Evolutionary conservation across 1,140 invertebrate genomes (phyloP).

Genomic region (Cyclargus thomasi): DNA sequence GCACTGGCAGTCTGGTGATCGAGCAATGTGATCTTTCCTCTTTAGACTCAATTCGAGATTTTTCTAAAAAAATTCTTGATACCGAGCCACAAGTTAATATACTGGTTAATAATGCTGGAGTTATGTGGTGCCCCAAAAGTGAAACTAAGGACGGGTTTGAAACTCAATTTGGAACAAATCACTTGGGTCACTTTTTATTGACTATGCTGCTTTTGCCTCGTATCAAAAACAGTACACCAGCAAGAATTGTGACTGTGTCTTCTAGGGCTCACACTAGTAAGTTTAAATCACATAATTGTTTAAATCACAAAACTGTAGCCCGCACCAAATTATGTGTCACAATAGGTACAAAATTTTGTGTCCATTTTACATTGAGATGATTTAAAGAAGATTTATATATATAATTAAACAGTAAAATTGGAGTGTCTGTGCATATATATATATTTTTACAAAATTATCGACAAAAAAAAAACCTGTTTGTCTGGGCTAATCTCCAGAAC

Average conservation of each 20-base stretch:
- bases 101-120: conserved; percentile 88
- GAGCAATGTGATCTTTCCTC: conserved; percentile 83
- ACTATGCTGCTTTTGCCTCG: conserved; percentile 85
- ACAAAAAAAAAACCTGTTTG: too few relatives aligned
- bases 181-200: conserved; percentile 89
- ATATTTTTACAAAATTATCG: too few relatives aligned
- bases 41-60: conserved; percentile 82
- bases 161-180: conserved; percentile 87
- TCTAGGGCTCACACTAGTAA: conserved; percentile 71
- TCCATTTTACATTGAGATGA: too few relatives aligned
- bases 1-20: conserved; percentile 76
- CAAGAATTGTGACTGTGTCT: conserved; percentile 77
- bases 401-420: too few relatives aligned
- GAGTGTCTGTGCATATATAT: too few relatives aligned
- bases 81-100: conserved; percentile 80
- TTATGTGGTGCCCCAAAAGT: conserved; percentile 82
- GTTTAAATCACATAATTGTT: too few relatives aligned
- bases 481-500: too few relatives aligned
- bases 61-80: conserved; percentile 78
- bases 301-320: too few relatives aligned
- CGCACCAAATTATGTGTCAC: too few relatives aligned
- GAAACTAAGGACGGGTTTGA: conserved; percentile 89
- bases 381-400: too few relatives aligned
- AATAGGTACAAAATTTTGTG: too few relatives aligned
- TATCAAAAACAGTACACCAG: conserved; percentile 77